A percentile compares a stretch with the other conserved stretches of the same genome.
Evolutionary conservation across 2,113 vertebrate species (phyloP).

Genomic region (Boulengeromyrus knoepffleri): DNA sequence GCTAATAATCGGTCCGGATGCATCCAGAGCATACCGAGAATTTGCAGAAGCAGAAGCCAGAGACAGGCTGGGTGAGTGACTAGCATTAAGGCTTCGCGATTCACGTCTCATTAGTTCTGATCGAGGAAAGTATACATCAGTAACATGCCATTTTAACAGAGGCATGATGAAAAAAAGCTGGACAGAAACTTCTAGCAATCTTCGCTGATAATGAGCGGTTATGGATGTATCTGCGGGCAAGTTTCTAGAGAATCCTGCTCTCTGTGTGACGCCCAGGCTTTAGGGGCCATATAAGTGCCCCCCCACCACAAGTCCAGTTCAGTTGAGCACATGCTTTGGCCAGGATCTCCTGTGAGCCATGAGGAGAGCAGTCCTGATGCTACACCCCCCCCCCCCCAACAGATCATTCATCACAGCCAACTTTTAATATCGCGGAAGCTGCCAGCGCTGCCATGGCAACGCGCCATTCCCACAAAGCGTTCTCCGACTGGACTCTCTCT

Average conservation of each 20-base stretch:
- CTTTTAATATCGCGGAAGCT: constrained; percentile 40
- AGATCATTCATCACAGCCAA: constrained; percentile 34
- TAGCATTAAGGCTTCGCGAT: background rate
- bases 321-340: background rate
- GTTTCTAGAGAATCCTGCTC: background rate
- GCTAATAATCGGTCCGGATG: background rate
- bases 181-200: background rate
- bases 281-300: background rate
- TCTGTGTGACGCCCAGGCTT: background rate
- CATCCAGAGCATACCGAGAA: background rate
- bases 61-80: background rate
- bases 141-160: background rate
- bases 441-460: constrained; percentile 44
- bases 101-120: background rate
- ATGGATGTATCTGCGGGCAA: background rate
- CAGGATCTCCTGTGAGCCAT: background rate
- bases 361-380: background rate
- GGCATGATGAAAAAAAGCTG: background rate
- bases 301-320: background rate
- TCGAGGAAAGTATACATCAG: background rate
- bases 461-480: constrained; percentile 24
- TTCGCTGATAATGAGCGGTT: background rate
- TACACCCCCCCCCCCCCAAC: background rate
- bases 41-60: background rate
- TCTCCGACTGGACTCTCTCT: constrained; percentile 24